phyloP scores from a whole-genome alignment of 30 jellyfish, hydroid and myxozoan species.

The Turritopsis dohrnii region DNA sequence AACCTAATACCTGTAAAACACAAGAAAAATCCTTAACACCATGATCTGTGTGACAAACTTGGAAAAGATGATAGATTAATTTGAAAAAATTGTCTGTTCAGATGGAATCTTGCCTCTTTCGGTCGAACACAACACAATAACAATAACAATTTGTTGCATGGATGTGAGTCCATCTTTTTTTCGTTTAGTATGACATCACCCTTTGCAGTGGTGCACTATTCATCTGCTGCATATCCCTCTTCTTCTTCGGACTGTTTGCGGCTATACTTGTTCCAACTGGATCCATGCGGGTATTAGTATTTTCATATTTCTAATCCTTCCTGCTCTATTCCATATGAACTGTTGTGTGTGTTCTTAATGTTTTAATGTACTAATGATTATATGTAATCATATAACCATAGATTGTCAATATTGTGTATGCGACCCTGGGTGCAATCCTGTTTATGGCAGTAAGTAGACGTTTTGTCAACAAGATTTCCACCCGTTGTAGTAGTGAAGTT shows the following conservation, averaged over 20 bases:
- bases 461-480: too few species aligned
- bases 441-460: constrained; percentile 88
- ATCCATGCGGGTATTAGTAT: constrained; percentile 35
- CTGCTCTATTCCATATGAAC: neutral
- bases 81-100: too few species aligned
- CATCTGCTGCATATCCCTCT: constrained; percentile 34
- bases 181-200: constrained; percentile 71
- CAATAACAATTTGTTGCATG: neutral
- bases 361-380: too few species aligned
- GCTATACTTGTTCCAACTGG: constrained; percentile 72
- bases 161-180: neutral
- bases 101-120: too few species aligned
- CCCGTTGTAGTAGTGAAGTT: too few species aligned
- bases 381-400: neutral
- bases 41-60: too few species aligned
- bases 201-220: constrained; percentile 71
- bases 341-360: neutral
- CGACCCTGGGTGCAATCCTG: constrained; percentile 77
- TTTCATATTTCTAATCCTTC: neutral
- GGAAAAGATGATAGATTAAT: too few species aligned
- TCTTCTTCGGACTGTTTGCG: constrained; percentile 75
- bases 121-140: too few species aligned
- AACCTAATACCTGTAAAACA: too few species aligned
- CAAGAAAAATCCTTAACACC: neutral
- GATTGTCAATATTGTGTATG: constrained; percentile 59